Conservation (phyloP, 64 coral and sea anemone species). For the Catalaphyllia jardinei region DNA sequence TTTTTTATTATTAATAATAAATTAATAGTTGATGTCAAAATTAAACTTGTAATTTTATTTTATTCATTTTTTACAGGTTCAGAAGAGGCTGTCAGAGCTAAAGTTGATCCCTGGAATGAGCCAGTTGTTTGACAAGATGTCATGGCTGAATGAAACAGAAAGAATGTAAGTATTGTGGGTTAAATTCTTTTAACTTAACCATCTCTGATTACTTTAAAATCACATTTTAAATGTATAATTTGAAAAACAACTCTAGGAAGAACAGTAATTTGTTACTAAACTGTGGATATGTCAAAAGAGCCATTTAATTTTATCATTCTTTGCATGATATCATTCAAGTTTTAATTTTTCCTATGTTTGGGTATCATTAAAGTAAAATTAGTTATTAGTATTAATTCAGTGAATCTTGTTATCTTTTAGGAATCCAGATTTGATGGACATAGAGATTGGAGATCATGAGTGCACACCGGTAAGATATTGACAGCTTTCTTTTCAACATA, state of each 20-base stretch:
- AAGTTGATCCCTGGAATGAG: constrained; percentile 91
- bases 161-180: constrained; percentile 30
- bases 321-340: too few species aligned
- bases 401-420: constrained; percentile 5
- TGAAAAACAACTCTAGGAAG: too few species aligned
- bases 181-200: neutral
- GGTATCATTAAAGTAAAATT: neutral
- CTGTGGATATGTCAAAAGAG: too few species aligned
- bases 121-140: constrained; percentile 82
- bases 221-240: too few species aligned
- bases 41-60: neutral
- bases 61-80: constrained; percentile 51
- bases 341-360: neutral
- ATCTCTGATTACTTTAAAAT: too few species aligned
- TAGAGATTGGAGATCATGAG: constrained; percentile 62
- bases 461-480: constrained; percentile 71
- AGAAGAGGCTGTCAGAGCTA: constrained; percentile 74
- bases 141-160: constrained; percentile 65
- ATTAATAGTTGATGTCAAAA: too few species aligned
- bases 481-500: neutral
- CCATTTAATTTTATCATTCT: too few species aligned
- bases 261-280: too few species aligned
- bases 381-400: neutral
- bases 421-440: constrained; percentile 60
- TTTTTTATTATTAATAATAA: too few species aligned